These are phyloP conservation scores for Tanytarsus gracilentus DNA, from an alignment of 2,888 invertebrate species.

Conservation along the genomic window DNA sequence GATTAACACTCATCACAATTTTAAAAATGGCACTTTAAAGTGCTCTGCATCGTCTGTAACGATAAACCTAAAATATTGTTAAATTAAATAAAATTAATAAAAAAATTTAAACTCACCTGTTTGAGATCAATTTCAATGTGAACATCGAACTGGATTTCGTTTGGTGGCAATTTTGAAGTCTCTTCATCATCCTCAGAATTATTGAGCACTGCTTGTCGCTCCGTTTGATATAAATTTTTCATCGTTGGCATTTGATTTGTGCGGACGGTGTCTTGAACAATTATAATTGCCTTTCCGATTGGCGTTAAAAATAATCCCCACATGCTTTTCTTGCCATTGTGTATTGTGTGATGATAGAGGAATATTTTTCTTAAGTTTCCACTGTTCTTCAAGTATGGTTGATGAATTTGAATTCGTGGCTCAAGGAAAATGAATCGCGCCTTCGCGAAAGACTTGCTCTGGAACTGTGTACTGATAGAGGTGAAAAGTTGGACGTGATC, in stretches of 20 bases:
- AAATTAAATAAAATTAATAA: background rate
- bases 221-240: conserved; percentile 66
- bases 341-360: conserved; percentile 75
- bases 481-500: conserved; percentile 71
- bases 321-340: conserved; percentile 67
- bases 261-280: conserved; percentile 77
- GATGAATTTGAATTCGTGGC: conserved; percentile 65
- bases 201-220: conserved; percentile 58
- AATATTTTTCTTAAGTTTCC: conserved; percentile 68
- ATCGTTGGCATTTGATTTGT: conserved; percentile 92
- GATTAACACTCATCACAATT: no score
- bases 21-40: no score
- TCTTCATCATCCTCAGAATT: conserved; percentile 35
- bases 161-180: conserved; percentile 55
- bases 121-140: conserved; percentile 68
- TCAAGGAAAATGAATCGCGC: conserved; percentile 69
- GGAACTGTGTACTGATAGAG: conserved; percentile 87
- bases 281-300: conserved; percentile 64
- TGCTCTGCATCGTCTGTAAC: conserved; percentile 69
- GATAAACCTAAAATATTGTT: conserved; percentile 44
- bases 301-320: conserved; percentile 82
- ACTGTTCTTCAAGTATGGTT: conserved; percentile 61
- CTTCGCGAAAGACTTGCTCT: conserved; percentile 69
- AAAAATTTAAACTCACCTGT: conserved; percentile 35
- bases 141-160: conserved; percentile 68